Evolutionary conservation across 2,797 vertebrate species (phyloP), one percentile per base, ranked within the genome.

Genomic region (Falco cherrug): DNA sequence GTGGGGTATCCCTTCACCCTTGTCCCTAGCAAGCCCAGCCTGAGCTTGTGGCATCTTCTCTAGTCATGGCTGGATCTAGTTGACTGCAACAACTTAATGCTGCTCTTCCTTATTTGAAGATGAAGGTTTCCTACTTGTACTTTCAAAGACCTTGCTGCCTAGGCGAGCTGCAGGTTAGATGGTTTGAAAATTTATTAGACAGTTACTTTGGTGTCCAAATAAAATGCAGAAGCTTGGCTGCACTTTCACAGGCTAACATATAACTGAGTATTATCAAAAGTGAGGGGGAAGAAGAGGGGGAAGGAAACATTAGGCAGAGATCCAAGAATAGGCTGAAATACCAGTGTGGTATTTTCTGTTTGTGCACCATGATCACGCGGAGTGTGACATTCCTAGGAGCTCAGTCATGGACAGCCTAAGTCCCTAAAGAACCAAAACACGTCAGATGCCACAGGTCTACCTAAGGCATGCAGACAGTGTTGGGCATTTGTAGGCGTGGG

Each of bases 361-460:
- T 91, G 71, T 92, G 45, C 50, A 53, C n/a, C 3, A 20, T 7
- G 22, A 29, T 91, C 93, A 89, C 14, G 11, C 2, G 33, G 87
- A 89, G 75, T 82, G 80, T 84, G 91, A 93, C 93, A 90, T 93
- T 93, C 96, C 86, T 87, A 78, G 80, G 43, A 92, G 57, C 71
- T 84, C 90, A 60, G 80, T 70, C 86, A 93, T 10, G 70, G 67
- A 51, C 56, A 84, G 68, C 85, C 60, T 63, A 29, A 78, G 71
- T 70, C 71, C 48, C 61, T 14, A 48, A 81, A 65, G 86, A 84
- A 70, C 87, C 71, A 25, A 31, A 79, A 63, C 2, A 6, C 35
- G 79, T 75, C 51, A 14, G 54, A 41, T 59, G 45, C 28, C 2
- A 4, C 48, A 60, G 56, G 45, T 28, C 48, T 29, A 64, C 43